Evolutionary conservation across 1,140 invertebrate species (phyloP).

Genomic region (Penaeus vannamei): DNA sequence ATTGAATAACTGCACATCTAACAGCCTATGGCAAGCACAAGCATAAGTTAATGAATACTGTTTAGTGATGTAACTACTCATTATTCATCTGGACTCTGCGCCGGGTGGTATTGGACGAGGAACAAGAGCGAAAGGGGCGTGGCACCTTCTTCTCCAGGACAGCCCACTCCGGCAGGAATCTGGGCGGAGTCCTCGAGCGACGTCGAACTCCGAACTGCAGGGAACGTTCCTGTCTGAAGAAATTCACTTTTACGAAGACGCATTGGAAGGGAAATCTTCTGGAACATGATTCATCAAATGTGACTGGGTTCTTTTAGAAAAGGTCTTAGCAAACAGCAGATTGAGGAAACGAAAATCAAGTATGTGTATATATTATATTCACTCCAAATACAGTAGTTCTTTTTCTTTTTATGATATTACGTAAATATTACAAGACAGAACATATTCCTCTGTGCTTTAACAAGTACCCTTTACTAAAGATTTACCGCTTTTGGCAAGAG

Average conservation of each 20-base stretch:
- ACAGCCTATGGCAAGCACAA: no score
- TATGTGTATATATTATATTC: no score
- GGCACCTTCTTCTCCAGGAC: slow-evolving; percentile 59
- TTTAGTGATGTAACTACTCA: neutral
- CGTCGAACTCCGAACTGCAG: slow-evolving; percentile 36
- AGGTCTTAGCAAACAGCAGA: no score
- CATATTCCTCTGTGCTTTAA: no score
- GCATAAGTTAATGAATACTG: no score
- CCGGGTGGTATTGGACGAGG: neutral
- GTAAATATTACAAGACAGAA: no score
- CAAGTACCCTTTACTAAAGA: no score
- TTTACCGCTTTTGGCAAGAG: neutral
- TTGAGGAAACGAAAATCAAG: no score
- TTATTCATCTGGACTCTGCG: neutral
- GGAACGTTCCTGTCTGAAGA: slow-evolving; percentile 38
- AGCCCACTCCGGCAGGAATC: slow-evolving; percentile 59
- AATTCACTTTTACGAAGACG: neutral
- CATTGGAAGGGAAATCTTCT: neutral
- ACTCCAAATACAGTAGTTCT: no score
- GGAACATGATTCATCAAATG: neutral
- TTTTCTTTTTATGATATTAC: no score
- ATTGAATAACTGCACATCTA: no score
- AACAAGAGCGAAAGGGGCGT: neutral
- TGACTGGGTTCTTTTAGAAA: neutral
- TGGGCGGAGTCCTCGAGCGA: slow-evolving; percentile 46